phyloP scores from a whole-genome alignment of 2,888 invertebrate genomes.

The Muscina levida region DNA sequence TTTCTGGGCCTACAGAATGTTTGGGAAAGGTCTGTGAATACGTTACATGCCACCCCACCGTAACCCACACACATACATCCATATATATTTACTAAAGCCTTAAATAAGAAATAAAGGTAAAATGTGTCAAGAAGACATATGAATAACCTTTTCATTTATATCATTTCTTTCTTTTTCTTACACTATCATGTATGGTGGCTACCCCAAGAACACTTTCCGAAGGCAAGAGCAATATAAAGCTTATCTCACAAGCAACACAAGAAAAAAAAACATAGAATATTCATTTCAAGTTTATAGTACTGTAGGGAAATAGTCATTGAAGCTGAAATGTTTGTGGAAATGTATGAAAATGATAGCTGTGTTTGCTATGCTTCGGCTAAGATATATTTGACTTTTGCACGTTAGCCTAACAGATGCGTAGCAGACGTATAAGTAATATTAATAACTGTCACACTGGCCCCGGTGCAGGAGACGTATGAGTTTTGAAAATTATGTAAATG shows the following conservation, averaged over 20 bases:
- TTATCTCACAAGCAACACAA: background rate
- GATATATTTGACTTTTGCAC: too few relatives aligned
- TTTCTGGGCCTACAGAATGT: conserved; percentile 1
- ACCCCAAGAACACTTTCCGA: too few relatives aligned
- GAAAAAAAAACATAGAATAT: background rate
- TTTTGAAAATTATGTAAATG: too few relatives aligned
- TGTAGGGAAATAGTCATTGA: background rate
- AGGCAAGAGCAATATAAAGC: background rate
- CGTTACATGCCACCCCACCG: background rate
- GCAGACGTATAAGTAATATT: conserved; percentile 28
- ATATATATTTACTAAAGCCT: conserved; percentile 5
- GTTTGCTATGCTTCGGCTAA: background rate
- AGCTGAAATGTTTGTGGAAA: background rate
- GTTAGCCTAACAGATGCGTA: background rate
- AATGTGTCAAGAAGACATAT: conserved; percentile 35
- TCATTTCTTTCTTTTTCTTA: too few relatives aligned
- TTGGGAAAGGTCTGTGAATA: background rate
- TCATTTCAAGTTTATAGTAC: too few relatives aligned
- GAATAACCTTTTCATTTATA: conserved; percentile 9
- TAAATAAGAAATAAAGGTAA: conserved; percentile 34
- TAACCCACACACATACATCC: background rate
- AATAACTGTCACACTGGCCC: background rate
- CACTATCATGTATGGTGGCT: too few relatives aligned
- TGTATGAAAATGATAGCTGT: background rate
- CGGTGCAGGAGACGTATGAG: too few relatives aligned